Conservation (phyloP, 2,797 vertebrate species). For the Poeciliopsis infans region DNA sequence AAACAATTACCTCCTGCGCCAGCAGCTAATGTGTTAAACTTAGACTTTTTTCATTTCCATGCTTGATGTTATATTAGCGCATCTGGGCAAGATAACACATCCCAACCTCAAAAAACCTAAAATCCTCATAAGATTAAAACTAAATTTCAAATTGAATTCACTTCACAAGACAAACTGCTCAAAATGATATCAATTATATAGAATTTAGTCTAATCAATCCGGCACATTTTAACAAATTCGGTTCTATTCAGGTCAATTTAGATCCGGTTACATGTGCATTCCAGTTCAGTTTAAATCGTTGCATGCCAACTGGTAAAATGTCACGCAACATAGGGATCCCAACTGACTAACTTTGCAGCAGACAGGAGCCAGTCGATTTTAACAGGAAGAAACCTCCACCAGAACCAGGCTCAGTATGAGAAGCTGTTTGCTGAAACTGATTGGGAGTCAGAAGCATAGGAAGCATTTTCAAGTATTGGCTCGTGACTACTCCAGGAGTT, state of each 20-base stretch:
- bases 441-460: background rate
- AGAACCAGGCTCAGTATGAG: background rate
- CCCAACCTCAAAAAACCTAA: background rate
- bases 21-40: slow-evolving; percentile 33
- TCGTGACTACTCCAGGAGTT: background rate
- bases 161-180: background rate
- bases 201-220: background rate
- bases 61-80: slow-evolving; percentile 7
- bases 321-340: background rate
- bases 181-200: background rate
- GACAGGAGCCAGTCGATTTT: background rate
- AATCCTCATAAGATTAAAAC: background rate
- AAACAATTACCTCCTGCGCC: slow-evolving; percentile 28
- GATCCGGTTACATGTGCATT: background rate
- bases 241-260: background rate
- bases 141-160: background rate
- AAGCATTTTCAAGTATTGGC: background rate
- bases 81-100: background rate
- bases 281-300: background rate
- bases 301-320: background rate
- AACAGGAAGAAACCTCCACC: background rate
- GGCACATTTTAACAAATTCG: background rate
- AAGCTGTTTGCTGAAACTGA: background rate
- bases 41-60: slow-evolving; percentile 31
- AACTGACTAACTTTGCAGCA: background rate